phyloP scores from a whole-genome alignment of 2,888 invertebrate genomes.

The Trichacis sp. region DNA sequence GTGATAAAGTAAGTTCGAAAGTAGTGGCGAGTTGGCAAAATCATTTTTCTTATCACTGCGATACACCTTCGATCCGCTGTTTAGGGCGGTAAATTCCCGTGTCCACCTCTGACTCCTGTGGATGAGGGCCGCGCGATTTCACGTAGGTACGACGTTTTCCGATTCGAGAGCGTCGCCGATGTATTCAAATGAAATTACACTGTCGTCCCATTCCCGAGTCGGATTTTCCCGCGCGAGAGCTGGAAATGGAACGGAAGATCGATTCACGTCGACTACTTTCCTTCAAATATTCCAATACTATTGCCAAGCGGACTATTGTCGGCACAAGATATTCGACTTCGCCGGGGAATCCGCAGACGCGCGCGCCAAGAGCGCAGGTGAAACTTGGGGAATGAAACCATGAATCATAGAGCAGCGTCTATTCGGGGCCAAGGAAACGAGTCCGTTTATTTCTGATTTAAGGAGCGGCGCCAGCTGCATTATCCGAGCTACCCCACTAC shows the following conservation, averaged over 20 bases:
- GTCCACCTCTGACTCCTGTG: too few relatives aligned
- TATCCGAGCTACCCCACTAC: background rate
- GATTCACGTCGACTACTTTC: slow-evolving; percentile 12
- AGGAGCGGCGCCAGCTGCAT: background rate
- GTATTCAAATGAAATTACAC: slow-evolving; percentile 29
- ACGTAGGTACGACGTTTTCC: slow-evolving; percentile 14
- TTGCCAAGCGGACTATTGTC: slow-evolving; percentile 5
- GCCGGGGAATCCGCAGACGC: background rate
- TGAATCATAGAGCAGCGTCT: background rate
- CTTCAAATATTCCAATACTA: slow-evolving; percentile 21
- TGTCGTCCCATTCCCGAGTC: slow-evolving; percentile 8
- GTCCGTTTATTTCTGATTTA: slow-evolving; percentile 1
- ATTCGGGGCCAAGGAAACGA: background rate
- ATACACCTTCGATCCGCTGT: too few relatives aligned
- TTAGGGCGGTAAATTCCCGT: too few relatives aligned
- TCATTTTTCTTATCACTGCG: too few relatives aligned
- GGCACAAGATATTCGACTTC: background rate
- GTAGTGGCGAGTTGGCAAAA: too few relatives aligned
- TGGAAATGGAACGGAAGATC: slow-evolving; percentile 26
- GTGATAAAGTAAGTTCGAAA: too few relatives aligned
- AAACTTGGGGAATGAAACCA: slow-evolving; percentile 5
- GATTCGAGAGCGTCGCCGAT: slow-evolving; percentile 8
- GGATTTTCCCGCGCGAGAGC: slow-evolving; percentile 10
- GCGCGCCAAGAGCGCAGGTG: slow-evolving; percentile 6
- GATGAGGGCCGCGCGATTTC: slow-evolving; percentile 4